These are phyloP conservation scores for Holothuria scabra DNA, from an alignment of 53 echinoderm and acorn worm genomes.

Conservation along the genomic window DNA sequence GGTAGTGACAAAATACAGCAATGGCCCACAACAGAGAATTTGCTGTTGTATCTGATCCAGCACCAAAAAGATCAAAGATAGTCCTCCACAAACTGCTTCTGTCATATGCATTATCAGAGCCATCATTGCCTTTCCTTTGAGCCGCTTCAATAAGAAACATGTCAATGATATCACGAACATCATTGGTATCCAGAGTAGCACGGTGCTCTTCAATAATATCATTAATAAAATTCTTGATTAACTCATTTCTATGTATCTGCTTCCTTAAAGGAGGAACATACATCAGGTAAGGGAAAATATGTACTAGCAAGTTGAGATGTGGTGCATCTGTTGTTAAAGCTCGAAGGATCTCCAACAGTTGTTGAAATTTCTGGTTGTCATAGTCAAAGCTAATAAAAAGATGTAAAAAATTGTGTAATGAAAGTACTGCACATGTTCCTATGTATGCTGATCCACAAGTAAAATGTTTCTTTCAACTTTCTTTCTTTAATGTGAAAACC, in stretches of 20 bases:
- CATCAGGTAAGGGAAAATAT: constrained; percentile 30
- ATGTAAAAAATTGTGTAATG: too few species aligned
- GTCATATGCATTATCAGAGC: neutral
- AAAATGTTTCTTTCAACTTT: too few species aligned
- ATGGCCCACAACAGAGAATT: constrained; percentile 45
- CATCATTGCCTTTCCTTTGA: neutral
- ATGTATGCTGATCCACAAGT: too few species aligned
- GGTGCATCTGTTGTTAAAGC: neutral
- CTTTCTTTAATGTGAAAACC: too few species aligned
- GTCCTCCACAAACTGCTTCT: constrained; percentile 35
- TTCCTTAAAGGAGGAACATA: constrained; percentile 28
- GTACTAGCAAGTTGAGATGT: neutral
- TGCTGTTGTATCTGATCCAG: constrained; percentile 51
- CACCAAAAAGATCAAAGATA: constrained; percentile 45
- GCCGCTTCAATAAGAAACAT: constrained; percentile 37
- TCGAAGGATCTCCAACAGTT: constrained; percentile 33
- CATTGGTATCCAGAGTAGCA: neutral
- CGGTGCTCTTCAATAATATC: constrained; percentile 24
- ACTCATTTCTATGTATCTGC: neutral
- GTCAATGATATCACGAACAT: constrained; percentile 58
- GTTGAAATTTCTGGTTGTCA: constrained; percentile 41
- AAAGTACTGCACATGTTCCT: too few species aligned
- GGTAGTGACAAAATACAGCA: constrained; percentile 33
- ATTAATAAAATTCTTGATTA: constrained; percentile 7
- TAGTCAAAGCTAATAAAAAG: neutral